A percentile compares a stretch with the other conserved stretches of the same genome.
These are phyloP conservation scores for Eulemur rufifrons DNA, from an alignment of 2,113 vertebrate species.

Conservation along the genomic window DNA sequence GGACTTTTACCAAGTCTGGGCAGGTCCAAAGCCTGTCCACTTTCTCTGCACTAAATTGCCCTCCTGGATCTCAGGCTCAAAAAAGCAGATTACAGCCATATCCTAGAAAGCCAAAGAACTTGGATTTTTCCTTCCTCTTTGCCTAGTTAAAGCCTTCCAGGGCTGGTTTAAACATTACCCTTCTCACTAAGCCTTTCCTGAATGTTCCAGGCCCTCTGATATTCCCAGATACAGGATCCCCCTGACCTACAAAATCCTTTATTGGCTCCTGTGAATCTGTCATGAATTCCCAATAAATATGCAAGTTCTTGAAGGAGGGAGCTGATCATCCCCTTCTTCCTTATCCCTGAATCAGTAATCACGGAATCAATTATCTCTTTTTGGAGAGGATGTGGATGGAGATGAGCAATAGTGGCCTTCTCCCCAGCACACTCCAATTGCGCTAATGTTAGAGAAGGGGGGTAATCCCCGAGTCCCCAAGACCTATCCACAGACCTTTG, in stretches of 20 bases:
- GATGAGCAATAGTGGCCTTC: background rate
- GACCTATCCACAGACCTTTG: background rate
- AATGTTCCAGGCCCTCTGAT: background rate
- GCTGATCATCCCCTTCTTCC: background rate
- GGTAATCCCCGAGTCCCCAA: background rate
- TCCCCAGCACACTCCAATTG: background rate
- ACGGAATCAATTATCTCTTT: background rate
- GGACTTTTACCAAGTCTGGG: background rate
- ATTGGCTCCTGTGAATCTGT: background rate
- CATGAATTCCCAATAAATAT: background rate
- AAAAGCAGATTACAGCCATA: background rate
- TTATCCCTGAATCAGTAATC: background rate
- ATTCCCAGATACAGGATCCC: background rate
- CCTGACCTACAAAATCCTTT: background rate
- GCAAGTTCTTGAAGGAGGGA: background rate
- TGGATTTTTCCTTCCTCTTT: background rate
- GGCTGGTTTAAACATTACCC: background rate
- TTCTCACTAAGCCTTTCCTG: background rate
- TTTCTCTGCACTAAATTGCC: background rate
- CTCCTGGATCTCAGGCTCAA: background rate
- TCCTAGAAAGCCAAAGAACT: background rate
- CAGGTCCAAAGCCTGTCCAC: background rate
- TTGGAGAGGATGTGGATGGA: background rate
- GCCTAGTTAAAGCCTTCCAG: background rate
- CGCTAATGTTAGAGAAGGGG: background rate